Base-by-base conservation (phyloP, 2,888 invertebrate genomes). In the Agrotis clavis region DNA sequence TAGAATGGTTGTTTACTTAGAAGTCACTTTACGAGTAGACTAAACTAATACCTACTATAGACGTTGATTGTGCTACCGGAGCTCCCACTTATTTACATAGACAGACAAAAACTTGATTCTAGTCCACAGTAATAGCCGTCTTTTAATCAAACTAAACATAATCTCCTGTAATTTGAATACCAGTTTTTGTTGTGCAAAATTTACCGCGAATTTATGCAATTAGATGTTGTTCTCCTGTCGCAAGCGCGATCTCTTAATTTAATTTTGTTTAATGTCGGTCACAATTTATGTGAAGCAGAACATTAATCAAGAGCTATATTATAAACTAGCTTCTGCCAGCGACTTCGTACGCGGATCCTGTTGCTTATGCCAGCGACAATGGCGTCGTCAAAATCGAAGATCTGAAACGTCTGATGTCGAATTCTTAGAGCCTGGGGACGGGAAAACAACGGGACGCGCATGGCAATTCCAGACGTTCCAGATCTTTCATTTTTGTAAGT, bases 151-250 rank as follows among this genome's bases (percentile, higher is more conserved):
- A 71, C 66, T 71, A 73, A 75, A 67, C 66, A 67, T 72, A 74
- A 86, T 82, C 74, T 73, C 67, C 45, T 70, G 64, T 84, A 73
- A 82, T 85, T 82, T 85, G 60, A 69, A 80, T 80, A 86, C 82
- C 74, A 74, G 85, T 86, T 85, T 82, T 84, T 74, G 79, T 79
- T 78, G 59, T 16, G 50, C 64, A 71, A 79, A 79, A 80, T 82
- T 84, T 75, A 84, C 75, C 35, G 77, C 66, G 69, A 82, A 80
- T 84, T 82, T 85, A 86, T 86, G 70, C 81, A 82, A 81, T 85
- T 80, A 78, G 70, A 64, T 75, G 71, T 57, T 67, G 59, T 66
- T 73, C 69, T 61, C 41, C 67, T 53, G 74, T 76, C 71, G 19
- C 60, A 41, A 75, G 54, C 57, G 65, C 75, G 70, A 84, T 79